Conservation (phyloP, 2,888 invertebrate species). For the Pyrocoelia pectoralis region DNA sequence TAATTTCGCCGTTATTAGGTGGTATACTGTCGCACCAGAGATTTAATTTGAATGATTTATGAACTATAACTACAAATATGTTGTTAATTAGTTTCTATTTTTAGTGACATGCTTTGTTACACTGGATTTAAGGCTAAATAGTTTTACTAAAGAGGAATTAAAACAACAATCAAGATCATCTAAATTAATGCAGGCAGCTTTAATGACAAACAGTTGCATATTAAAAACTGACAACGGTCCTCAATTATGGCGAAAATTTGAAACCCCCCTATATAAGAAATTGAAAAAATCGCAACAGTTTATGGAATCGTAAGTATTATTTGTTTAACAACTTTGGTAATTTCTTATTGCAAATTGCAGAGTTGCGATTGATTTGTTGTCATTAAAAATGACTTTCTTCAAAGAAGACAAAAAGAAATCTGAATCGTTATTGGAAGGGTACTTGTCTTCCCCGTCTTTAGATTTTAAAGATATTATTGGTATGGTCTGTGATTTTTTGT, state of each 20-base stretch:
- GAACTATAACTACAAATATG: too few species aligned
- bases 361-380: constrained; percentile 71
- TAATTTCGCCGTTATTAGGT: too few species aligned
- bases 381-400: constrained; percentile 64
- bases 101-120: constrained; percentile 78
- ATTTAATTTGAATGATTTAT: too few species aligned
- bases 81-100: constrained; percentile 48
- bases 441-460: constrained; percentile 72
- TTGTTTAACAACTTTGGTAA: not conserved
- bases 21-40: too few species aligned
- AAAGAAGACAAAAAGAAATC: constrained; percentile 51
- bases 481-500: constrained; percentile 82
- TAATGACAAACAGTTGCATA: constrained; percentile 75
- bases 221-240: constrained; percentile 74
- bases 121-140: constrained; percentile 73
- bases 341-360: constrained; percentile 55
- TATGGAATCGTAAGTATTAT: constrained; percentile 69
- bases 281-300: constrained; percentile 72
- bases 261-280: constrained; percentile 76
- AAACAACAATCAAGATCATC: constrained; percentile 68
- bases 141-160: constrained; percentile 71
- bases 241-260: constrained; percentile 74
- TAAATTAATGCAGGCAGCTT: constrained; percentile 75
- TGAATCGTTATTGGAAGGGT: constrained; percentile 68
- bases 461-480: constrained; percentile 83